These are phyloP conservation scores for Heterocephalus glaber DNA, from an alignment of 2,113 vertebrate genomes.

Conservation along the genomic window DNA sequence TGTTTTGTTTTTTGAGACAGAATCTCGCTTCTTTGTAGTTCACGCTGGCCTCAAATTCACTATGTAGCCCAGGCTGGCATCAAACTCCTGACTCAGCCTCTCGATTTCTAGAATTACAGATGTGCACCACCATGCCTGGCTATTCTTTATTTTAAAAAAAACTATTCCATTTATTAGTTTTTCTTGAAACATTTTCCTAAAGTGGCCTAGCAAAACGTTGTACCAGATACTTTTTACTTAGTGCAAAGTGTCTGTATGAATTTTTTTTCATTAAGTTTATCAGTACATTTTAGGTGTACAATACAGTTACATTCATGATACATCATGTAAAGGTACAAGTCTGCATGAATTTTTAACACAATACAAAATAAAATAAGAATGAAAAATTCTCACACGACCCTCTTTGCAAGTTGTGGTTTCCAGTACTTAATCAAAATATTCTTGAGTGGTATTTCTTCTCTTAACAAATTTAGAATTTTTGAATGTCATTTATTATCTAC, in stretches of 20 bases:
- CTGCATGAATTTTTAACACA: conserved; percentile 34
- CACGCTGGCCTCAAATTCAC: background rate
- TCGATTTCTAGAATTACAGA: background rate
- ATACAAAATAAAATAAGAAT: conserved; percentile 26
- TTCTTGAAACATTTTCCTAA: conserved; percentile 35
- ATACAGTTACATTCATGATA: no score
- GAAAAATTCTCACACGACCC: conserved; percentile 24
- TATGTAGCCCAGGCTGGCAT: background rate
- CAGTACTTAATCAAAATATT: conserved; percentile 28
- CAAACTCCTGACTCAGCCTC: background rate
- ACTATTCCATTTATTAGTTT: background rate
- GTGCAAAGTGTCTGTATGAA: conserved; percentile 45
- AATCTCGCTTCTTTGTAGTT: background rate
- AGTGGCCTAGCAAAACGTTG: background rate
- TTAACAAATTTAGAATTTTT: conserved; percentile 11
- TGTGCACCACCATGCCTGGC: background rate
- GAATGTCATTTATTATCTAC: conserved; percentile 32
- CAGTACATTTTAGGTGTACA: no score
- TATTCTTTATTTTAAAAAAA: background rate
- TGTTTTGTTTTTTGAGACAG: no score
- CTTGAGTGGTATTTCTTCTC: conserved; percentile 3
- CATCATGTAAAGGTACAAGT: no score
- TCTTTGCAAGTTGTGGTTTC: conserved; percentile 12
- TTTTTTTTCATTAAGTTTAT: no score
- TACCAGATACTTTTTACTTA: background rate